Evolutionary conservation across 2,113 vertebrate species (phyloP).

Genomic region (Hemichromis elongatus): DNA sequence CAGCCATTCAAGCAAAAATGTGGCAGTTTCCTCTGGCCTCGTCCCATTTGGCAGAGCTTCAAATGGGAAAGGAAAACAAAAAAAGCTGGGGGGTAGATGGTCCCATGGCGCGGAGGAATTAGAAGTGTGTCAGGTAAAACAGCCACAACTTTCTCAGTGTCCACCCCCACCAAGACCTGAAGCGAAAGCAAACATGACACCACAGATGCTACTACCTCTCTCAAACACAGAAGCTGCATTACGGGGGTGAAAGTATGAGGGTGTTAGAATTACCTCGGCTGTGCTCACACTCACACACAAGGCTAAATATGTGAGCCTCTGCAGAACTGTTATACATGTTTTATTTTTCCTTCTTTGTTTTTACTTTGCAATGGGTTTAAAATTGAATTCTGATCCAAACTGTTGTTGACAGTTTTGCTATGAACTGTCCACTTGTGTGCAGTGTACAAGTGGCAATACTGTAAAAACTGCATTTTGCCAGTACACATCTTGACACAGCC

Average conservation of each 20-base stretch:
- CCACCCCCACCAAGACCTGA: conserved; percentile 36
- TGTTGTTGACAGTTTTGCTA: conserved; percentile 34
- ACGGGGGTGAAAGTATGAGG: neutral
- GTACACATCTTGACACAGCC: conserved; percentile 37
- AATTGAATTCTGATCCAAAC: conserved; percentile 33
- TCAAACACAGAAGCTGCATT: neutral
- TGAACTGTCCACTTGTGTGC: conserved; percentile 30
- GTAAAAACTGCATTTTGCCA: conserved; percentile 44
- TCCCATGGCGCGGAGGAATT: conserved; percentile 23
- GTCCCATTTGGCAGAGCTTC: conserved; percentile 52
- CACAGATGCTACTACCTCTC: conserved; percentile 1
- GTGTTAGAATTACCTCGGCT: conserved; percentile 33
- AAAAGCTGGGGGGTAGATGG: neutral
- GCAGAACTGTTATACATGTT: conserved; percentile 12
- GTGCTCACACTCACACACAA: neutral
- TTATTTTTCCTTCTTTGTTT: neutral
- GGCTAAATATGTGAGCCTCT: conserved; percentile 21
- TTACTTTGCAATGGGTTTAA: conserved; percentile 31
- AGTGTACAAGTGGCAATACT: conserved; percentile 1
- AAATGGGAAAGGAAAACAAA: conserved; percentile 36
- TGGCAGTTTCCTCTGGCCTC: conserved; percentile 9
- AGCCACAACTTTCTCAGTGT: conserved; percentile 29
- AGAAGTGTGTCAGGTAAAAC: conserved; percentile 55
- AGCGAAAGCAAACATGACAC: conserved; percentile 55
- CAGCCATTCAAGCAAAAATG: conserved; percentile 2